These are phyloP conservation scores for Bombylius discolor DNA, from an alignment of 2,888 invertebrate genomes.

Conservation along the genomic window DNA sequence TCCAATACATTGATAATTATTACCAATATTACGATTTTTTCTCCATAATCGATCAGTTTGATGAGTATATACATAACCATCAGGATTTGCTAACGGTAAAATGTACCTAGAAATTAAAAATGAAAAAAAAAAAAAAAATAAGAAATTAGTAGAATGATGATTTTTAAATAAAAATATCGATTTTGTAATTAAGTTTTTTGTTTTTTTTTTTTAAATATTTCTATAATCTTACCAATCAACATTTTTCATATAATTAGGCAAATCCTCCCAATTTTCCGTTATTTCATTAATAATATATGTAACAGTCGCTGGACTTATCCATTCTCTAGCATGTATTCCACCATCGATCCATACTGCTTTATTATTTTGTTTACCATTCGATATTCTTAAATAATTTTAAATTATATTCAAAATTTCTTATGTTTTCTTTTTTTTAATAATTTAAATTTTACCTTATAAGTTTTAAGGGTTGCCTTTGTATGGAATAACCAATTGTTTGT, in stretches of 20 bases:
- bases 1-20: constrained; percentile 51
- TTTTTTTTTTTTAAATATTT: neutral
- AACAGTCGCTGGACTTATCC: constrained; percentile 70
- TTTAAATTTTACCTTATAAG: constrained; percentile 35
- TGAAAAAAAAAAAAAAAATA: neutral
- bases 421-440: neutral
- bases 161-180: too few relatives aligned
- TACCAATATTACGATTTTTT: constrained; percentile 50
- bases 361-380: constrained; percentile 49
- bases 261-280: constrained; percentile 51
- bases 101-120: constrained; percentile 42
- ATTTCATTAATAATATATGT: constrained; percentile 62
- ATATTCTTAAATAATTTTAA: constrained; percentile 39
- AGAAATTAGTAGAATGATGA: too few relatives aligned
- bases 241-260: constrained; percentile 54
- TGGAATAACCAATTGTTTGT: constrained; percentile 57
- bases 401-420: neutral
- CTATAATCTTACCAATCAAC: constrained; percentile 56
- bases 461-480: constrained; percentile 61
- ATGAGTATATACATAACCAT: constrained; percentile 81
- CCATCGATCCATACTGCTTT: constrained; percentile 61
- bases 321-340: constrained; percentile 81
- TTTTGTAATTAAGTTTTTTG: neutral
- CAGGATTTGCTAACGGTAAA: constrained; percentile 64
- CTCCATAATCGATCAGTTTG: constrained; percentile 71